Evolutionary conservation across 2,113 vertebrate species (phyloP).

Genomic region (Probosciger aterrimus): DNA sequence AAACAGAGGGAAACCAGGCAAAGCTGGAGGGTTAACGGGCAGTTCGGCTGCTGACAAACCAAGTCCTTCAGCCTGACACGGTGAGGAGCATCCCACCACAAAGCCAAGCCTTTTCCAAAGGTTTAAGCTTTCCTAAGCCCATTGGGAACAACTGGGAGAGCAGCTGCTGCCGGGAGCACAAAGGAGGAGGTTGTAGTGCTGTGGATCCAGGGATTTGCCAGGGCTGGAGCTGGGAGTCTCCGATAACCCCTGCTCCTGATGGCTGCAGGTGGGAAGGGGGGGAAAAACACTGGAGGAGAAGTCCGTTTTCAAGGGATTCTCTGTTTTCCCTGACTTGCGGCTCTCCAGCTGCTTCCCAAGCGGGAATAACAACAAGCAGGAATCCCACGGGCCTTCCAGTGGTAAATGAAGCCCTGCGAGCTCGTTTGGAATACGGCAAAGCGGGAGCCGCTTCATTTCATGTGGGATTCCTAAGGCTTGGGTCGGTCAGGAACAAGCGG

Average conservation of each 20-base stretch:
- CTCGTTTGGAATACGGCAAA: background rate
- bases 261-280: background rate
- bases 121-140: background rate
- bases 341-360: background rate
- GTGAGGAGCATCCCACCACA: rapidly evolving
- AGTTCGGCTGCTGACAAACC: background rate
- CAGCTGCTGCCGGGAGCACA: background rate
- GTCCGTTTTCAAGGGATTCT: background rate
- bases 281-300: too few relatives aligned
- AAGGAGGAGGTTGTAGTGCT: background rate
- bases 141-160: background rate
- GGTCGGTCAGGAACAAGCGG: background rate
- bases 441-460: background rate
- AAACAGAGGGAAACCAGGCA: background rate
- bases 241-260: background rate
- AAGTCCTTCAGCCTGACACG: rapidly evolving
- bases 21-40: rapidly evolving
- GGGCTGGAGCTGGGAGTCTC: background rate
- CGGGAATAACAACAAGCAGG: background rate
- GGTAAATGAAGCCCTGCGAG: background rate
- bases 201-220: background rate
- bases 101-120: background rate
- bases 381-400: background rate
- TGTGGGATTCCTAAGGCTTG: background rate
- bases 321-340: background rate